Percentiles rank a stretch among this genome's conserved stretches.
These are phyloP conservation scores for Drosophila falleni DNA, from an alignment of 2,888 invertebrate genomes.

Conservation along the genomic window DNA sequence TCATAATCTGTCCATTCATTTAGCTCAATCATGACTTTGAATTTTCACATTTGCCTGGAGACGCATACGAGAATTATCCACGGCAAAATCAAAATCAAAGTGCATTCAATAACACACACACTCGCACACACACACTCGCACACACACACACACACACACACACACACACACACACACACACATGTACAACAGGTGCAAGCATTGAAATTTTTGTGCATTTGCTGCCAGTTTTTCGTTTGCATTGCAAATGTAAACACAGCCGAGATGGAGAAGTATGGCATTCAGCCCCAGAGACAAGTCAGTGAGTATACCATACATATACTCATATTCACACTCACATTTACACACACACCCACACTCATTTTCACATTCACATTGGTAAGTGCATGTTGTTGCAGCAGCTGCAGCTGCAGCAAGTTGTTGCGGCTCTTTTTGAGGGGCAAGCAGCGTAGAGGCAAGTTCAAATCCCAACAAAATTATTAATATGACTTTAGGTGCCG, in stretches of 20 bases:
- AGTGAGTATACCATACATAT: background rate
- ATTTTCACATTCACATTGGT: conserved; percentile 23
- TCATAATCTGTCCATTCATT: conserved; percentile 21
- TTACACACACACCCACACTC: conserved; percentile 15
- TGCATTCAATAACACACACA: conserved; percentile 21
- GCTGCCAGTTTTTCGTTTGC: conserved; percentile 53
- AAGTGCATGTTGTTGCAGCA: conserved; percentile 24
- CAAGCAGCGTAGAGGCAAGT: conserved; percentile 29
- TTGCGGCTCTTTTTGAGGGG: conserved; percentile 49
- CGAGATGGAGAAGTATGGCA: conserved; percentile 22
- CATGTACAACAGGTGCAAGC: conserved; percentile 28
- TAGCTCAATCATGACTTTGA: conserved; percentile 9
- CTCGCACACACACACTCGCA: background rate
- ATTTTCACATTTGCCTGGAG: background rate
- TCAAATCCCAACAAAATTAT: conserved; percentile 74
- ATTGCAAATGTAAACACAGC: conserved; percentile 61
- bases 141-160: conserved; percentile 3
- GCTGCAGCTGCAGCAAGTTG: conserved; percentile 49
- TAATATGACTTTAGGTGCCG: conserved; percentile 74
- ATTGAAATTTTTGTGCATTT: conserved; percentile 46
- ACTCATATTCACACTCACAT: conserved; percentile 9
- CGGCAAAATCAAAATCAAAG: conserved; percentile 52
- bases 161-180: background rate
- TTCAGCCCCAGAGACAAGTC: conserved; percentile 20
- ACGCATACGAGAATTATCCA: background rate